Evolutionary conservation across 2,888 invertebrate species (phyloP), one percentile per base, ranked within the genome.

Genomic region (Ditylenchus weischeri): DNA sequence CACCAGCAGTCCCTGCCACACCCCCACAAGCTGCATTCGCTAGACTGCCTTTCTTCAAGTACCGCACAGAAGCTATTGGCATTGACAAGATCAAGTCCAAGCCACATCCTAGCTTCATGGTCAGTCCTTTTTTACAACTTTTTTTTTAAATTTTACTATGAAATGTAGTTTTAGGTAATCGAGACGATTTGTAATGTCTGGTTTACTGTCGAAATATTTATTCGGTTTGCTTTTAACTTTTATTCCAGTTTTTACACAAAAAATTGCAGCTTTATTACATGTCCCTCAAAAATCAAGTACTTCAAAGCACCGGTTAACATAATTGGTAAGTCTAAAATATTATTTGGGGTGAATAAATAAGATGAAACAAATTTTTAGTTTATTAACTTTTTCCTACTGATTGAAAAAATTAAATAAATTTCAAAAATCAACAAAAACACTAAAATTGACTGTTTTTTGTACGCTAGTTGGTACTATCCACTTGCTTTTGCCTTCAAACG

Each of bases 151-250:
- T 7, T 21, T n/a, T 23, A 8, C n/a, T 47, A 19, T 47, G n/a
- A 13, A 18, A 48, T 47, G 62, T 18, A 8, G 35, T 64, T 68
- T 69, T 86, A 92, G 86, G 92, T 91, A 80, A 89, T 94, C 69
- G 93, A 94, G 83, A 89, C 91, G 78, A 89, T 94, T 76, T 95
- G 95, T 87, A 95, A 95, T 86, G 92, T 95, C 72, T 99, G 98
- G 98, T 99, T 98, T 86, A 95, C 95, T 85, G 93, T 98, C 84
- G 88, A 94, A 81, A 86, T 90, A 71, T 48, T 82, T 47, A 84
- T 85, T 62, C 88, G 94, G 71, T 71, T 38, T 7, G 54, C 13
- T 29, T n/a, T 21, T 29, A 36, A 66, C 35, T 21, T n/a, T n/a
- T 15, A 54, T 54, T n/a, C 5, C 29, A 23, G 11, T 23, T n/a